Evolutionary conservation across 1,140 invertebrate species (phyloP), one percentile per base, ranked within the genome.

Genomic region (Steinernema feltiae): DNA sequence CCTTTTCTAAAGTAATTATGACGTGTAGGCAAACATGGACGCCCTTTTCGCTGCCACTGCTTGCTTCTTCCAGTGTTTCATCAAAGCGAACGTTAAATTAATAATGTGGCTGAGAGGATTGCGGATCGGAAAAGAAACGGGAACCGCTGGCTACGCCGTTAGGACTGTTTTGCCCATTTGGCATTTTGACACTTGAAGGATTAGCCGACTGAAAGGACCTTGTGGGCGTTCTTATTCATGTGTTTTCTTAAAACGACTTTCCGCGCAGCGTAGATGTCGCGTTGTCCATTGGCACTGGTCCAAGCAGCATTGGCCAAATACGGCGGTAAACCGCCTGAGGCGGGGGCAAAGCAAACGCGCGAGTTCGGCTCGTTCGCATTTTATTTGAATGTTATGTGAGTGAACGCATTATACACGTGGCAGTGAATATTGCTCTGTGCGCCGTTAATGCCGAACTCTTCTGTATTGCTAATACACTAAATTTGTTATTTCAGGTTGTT

Each of bases 341-440:
- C 53, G 53, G n/a, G n/a, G n/a, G n/a, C n/a, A n/a, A n/a, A n/a
- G n/a, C n/a, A n/a, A 15, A 27, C 53, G 53, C 53, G 53, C 53
- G 53, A 63, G 12, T 63, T 7, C 53, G 53, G 53, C 53, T 21
- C 24, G 2, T 21, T 7, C 53, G 24, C n/a, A n/a, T n/a, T n/a
- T 41, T 41, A 63, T 27, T 15, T 3, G 53, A 63, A 17, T 63
- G 53, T 63, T 63, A 63, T 63, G 53, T 21, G 53, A 21, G 53
- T 21, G 53, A n/a, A 21, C 53, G 53, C 24, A 63, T 63, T 63
- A 63, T 63, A 63, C 53, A 63, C 53, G 53, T 63, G 53, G 53
- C 15, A 63, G 12, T 3, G 24, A 15, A 63, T 63, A 63, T 15
- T 63, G 12, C 12, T 21, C 24, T 27, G 7, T 63, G 53, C 35